Evolutionary conservation across 1,140 invertebrate species (phyloP).

Genomic region (Spodoptera litura): DNA sequence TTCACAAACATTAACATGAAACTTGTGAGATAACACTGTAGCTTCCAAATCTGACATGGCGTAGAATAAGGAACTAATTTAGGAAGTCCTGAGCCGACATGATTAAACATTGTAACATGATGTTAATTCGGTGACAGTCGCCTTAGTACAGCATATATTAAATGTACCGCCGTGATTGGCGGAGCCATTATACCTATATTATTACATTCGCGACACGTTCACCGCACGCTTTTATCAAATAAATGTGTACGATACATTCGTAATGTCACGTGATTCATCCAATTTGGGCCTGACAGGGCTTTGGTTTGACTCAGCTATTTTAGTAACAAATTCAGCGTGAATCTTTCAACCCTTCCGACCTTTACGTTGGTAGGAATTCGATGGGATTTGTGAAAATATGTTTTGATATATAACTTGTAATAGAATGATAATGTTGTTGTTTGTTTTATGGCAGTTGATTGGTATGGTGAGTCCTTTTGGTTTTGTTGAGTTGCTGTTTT

Average conservation of each 20-base stretch:
- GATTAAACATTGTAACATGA: conserved; percentile 44
- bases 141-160: conserved; percentile 64
- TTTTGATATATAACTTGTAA: conserved; percentile 31
- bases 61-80: conserved; percentile 45
- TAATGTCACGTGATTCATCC: conserved; percentile 68
- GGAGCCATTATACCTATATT: conserved; percentile 66
- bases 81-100: conserved; percentile 35
- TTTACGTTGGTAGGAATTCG: conserved; percentile 40
- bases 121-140: conserved; percentile 50
- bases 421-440: conserved; percentile 18
- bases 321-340: conserved; percentile 48
- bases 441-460: conserved; percentile 8
- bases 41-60: conserved; percentile 26
- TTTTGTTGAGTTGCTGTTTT: neutral
- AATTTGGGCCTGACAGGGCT: conserved; percentile 72
- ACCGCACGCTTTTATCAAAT: conserved; percentile 73
- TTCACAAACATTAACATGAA: conserved; percentile 13
- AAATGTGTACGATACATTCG: conserved; percentile 68
- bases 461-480: neutral
- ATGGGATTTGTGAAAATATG: conserved; percentile 41
- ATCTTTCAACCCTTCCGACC: conserved; percentile 46
- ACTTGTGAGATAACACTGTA: conserved; percentile 21
- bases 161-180: conserved; percentile 69
- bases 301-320: conserved; percentile 53
- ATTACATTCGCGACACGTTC: conserved; percentile 78